These are phyloP conservation scores for Hepsetus odoe DNA, from an alignment of 2,113 vertebrate genomes.

Conservation along the genomic window DNA sequence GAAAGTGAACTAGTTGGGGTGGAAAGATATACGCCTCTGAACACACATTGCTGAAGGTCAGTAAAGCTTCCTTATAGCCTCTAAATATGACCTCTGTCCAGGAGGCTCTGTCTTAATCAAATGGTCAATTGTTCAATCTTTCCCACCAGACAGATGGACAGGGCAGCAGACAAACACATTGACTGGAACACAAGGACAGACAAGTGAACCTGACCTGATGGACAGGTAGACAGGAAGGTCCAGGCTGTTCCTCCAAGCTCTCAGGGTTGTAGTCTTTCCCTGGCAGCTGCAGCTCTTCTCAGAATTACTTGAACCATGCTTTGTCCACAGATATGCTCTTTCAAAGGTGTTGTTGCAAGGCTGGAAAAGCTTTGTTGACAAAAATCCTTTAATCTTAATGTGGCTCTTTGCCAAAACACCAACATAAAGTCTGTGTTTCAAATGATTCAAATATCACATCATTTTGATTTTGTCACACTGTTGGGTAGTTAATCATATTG, in stretches of 20 bases:
- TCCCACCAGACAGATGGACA: constrained; percentile 10
- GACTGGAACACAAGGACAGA: constrained; percentile 24
- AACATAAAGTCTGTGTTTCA: too few relatives aligned
- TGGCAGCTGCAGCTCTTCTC: neutral
- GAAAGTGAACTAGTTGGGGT: too few relatives aligned
- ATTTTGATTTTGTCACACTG: too few relatives aligned
- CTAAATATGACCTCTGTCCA: neutral
- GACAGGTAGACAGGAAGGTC: neutral
- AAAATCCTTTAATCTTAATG: too few relatives aligned
- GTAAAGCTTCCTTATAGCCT: constrained; percentile 33
- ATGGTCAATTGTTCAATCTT: constrained; percentile 34
- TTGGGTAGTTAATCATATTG: too few relatives aligned
- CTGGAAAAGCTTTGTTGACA: too few relatives aligned
- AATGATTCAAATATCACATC: too few relatives aligned
- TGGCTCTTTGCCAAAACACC: too few relatives aligned
- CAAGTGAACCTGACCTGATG: neutral
- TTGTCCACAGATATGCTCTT: too few relatives aligned
- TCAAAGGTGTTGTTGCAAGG: too few relatives aligned
- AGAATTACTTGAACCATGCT: neutral
- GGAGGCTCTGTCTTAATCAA: constrained; percentile 11
- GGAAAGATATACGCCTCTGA: neutral
- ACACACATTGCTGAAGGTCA: constrained; percentile 34
- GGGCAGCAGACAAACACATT: constrained; percentile 33
- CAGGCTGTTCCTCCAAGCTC: neutral
- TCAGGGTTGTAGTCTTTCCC: neutral